phyloP scores from a whole-genome alignment of 2,113 vertebrate species.

The Malaclemys terrapin region DNA sequence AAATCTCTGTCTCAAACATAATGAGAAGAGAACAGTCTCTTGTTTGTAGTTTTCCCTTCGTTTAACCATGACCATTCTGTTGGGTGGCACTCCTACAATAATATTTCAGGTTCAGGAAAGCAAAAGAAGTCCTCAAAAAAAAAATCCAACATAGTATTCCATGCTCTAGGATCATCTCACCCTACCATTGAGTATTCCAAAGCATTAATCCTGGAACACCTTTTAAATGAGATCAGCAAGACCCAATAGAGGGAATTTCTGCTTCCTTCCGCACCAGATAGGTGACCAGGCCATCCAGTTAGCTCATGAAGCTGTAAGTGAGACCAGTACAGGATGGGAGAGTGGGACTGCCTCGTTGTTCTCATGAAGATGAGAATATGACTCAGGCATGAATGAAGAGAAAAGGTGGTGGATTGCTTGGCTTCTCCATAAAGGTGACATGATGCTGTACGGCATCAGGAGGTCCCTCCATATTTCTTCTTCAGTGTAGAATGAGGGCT shows the following conservation, averaged over 20 bases:
- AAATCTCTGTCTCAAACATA: constrained; percentile 43
- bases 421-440: neutral
- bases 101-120: neutral
- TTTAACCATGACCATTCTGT: neutral
- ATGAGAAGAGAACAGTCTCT: constrained; percentile 63
- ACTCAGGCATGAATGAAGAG: neutral
- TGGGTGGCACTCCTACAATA: neutral
- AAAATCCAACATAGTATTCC: neutral
- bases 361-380: neutral
- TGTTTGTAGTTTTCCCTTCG: neutral
- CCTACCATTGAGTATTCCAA: neutral
- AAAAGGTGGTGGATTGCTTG: neutral
- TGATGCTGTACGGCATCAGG: neutral
- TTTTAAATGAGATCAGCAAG: neutral
- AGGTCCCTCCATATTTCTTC: neutral
- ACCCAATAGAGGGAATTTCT: neutral
- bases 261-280: neutral
- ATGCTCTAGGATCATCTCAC: neutral
- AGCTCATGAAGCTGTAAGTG: neutral
- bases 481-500: neutral
- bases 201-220: neutral
- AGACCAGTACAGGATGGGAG: neutral
- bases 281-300: neutral
- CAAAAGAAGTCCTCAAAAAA: neutral
- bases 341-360: neutral